These are phyloP conservation scores for Cetoscarus ocellatus DNA, from an alignment of 2,797 vertebrate species.

Conservation along the genomic window DNA sequence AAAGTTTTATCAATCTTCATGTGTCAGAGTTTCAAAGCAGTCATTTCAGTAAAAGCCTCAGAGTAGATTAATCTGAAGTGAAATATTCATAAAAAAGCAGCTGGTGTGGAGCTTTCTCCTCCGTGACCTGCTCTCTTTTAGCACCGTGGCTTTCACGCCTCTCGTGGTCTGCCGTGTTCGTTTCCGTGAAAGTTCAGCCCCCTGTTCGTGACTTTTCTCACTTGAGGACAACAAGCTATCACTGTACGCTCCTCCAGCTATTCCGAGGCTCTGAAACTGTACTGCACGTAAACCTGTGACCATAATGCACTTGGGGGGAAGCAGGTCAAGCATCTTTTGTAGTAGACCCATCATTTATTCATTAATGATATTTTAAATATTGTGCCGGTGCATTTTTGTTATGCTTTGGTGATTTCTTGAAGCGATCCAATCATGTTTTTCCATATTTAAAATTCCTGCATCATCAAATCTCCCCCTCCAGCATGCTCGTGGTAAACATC, in stretches of 20 bases:
- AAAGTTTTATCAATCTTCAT: no score
- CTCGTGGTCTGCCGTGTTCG: not conserved
- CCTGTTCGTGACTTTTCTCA: conserved; percentile 4
- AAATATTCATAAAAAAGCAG: no score
- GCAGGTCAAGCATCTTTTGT: conserved; percentile 34
- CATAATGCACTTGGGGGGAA: conserved; percentile 12
- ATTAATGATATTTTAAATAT: conserved; percentile 19
- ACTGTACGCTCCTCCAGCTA: not conserved
- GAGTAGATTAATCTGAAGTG: no score
- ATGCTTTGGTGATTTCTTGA: not conserved
- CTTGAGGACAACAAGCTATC: not conserved
- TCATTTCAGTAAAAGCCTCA: no score
- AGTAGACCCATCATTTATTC: conserved; percentile 50
- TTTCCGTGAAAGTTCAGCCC: not conserved
- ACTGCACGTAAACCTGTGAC: conserved; percentile 19
- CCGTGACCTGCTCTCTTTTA: no score
- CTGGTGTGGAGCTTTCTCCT: no score
- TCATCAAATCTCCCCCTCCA: conserved; percentile 23
- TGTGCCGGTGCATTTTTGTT: not conserved
- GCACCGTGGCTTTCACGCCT: no score
- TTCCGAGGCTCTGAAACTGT: conserved; percentile 12
- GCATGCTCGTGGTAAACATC: conserved; percentile 2
- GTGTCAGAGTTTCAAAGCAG: no score
- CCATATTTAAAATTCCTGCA: conserved; percentile 12
- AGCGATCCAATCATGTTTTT: not conserved